Conservation (phyloP, 2,113 vertebrate genomes). For the Xiphophorus hellerii region DNA sequence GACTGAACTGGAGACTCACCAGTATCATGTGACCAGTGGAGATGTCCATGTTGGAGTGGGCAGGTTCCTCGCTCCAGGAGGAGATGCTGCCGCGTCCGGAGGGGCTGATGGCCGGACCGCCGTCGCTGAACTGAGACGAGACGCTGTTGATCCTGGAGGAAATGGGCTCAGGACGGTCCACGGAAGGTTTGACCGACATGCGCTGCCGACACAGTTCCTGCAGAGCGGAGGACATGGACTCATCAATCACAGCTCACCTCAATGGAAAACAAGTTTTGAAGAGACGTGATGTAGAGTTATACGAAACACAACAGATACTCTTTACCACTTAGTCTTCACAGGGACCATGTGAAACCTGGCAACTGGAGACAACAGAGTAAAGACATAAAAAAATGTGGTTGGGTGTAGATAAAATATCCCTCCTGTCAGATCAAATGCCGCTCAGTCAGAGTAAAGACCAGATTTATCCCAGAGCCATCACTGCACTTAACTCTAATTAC, state of each 20-base stretch:
- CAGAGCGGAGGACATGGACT: background rate
- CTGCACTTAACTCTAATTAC: background rate
- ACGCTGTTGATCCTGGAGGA: conserved; percentile 90
- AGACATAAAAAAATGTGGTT: background rate
- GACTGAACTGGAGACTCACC: conserved; percentile 74
- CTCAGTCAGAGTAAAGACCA: background rate
- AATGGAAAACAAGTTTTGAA: background rate
- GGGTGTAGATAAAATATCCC: background rate
- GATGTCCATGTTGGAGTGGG: conserved; percentile 97
- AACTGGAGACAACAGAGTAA: background rate
- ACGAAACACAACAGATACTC: background rate
- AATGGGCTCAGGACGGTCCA: conserved; percentile 84
- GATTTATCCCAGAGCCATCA: background rate
- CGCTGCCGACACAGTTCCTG: conserved; percentile 97
- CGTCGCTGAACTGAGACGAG: conserved; percentile 94
- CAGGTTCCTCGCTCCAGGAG: conserved; percentile 95
- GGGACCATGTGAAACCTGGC: background rate
- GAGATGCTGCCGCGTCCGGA: conserved; percentile 91
- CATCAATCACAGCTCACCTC: background rate
- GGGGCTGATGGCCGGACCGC: conserved; percentile 88
- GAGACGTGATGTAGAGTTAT: background rate
- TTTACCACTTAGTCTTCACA: background rate
- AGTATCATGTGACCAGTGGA: conserved; percentile 99
- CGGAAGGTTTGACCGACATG: conserved; percentile 86
- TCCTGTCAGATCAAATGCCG: background rate